These are phyloP conservation scores for Tetragnatha montana DNA, from an alignment of 2,888 invertebrate species.

Conservation along the genomic window DNA sequence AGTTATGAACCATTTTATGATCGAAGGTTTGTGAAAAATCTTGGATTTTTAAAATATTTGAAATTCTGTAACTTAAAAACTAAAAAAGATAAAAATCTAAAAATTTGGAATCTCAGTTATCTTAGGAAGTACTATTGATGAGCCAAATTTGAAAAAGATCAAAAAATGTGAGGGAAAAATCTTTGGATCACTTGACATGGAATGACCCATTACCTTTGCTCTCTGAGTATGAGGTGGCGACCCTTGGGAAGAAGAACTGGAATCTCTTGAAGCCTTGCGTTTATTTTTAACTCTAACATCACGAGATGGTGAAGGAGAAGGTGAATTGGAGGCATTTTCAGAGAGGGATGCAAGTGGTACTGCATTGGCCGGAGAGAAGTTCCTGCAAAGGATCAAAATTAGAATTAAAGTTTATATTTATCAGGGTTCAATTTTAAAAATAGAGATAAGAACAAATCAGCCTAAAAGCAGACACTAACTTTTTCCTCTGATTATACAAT, in stretches of 20 bases:
- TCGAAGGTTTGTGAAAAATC: too few species aligned
- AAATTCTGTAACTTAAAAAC: too few species aligned
- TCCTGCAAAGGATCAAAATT: conserved; percentile 25
- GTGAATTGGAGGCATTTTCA: conserved; percentile 40
- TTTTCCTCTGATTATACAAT: conserved; percentile 47
- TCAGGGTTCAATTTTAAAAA: neutral
- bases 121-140: neutral
- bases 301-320: conserved; percentile 64
- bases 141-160: neutral
- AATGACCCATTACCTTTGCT: conserved; percentile 62
- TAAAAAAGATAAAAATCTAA: too few species aligned
- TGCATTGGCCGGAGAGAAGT: conserved; percentile 23
- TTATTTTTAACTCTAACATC: conserved; percentile 61
- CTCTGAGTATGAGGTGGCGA: conserved; percentile 57
- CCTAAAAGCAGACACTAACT: conserved; percentile 19
- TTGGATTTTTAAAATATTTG: too few species aligned
- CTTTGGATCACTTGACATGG: too few species aligned
- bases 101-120: too few species aligned
- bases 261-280: conserved; percentile 48
- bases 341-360: neutral
- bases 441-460: neutral
- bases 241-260: conserved; percentile 60
- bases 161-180: too few species aligned
- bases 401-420: neutral
- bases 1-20: too few species aligned